Evolutionary conservation across 1,140 invertebrate species (phyloP).

Genomic region (Drosophila athabasca): DNA sequence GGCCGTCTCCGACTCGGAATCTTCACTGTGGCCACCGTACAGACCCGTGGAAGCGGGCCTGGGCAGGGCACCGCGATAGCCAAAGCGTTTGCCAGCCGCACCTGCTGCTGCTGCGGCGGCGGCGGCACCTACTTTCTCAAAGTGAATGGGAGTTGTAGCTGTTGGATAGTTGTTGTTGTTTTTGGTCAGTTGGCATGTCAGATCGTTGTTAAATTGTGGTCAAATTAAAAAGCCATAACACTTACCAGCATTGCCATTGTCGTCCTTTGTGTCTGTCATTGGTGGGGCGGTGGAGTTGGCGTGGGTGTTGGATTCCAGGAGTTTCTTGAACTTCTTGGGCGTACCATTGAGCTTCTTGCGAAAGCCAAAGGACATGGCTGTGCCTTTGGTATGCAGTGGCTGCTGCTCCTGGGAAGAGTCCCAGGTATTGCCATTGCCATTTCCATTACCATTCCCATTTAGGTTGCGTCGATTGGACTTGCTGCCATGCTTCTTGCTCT

Average conservation of each 20-base stretch:
- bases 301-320: constrained; percentile 48
- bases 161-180: not conserved
- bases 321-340: constrained; percentile 81
- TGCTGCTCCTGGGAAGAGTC: constrained; percentile 32
- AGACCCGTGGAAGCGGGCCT: constrained; percentile 73
- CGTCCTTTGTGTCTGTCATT: constrained; percentile 62
- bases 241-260: constrained; percentile 82
- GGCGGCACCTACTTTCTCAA: constrained; percentile 78
- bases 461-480: constrained; percentile 53
- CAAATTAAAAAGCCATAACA: constrained; percentile 60
- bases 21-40: constrained; percentile 37
- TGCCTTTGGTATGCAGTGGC: constrained; percentile 80
- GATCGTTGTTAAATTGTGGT: constrained; percentile 40
- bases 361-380: constrained; percentile 84
- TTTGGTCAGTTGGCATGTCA: constrained; percentile 38
- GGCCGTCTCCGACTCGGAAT: constrained; percentile 46
- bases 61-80: constrained; percentile 70
- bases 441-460: constrained; percentile 37
- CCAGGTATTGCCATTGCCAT: constrained; percentile 33
- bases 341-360: constrained; percentile 83
- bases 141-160: constrained; percentile 58
- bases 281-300: constrained; percentile 7
- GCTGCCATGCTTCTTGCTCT: constrained; percentile 79
- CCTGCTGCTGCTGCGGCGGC: constrained; percentile 22
- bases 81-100: constrained; percentile 70